These are phyloP conservation scores for Entomobrya multifasciata DNA, from an alignment of 2,888 invertebrate species.

Conservation along the genomic window DNA sequence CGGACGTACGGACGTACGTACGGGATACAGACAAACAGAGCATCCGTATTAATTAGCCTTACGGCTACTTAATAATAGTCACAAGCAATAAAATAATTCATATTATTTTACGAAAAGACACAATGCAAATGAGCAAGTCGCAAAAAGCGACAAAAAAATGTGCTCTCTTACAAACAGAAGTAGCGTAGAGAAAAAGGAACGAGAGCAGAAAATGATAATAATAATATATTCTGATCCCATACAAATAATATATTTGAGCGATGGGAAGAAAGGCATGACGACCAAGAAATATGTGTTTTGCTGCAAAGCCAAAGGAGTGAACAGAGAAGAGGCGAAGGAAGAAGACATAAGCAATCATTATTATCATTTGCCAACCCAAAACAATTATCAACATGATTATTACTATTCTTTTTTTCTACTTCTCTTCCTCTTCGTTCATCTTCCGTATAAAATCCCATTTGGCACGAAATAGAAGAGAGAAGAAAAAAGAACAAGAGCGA, in stretches of 20 bases:
- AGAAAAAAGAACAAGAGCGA: conserved; percentile 17
- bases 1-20: no score
- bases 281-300: conserved; percentile 4
- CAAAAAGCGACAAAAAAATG: conserved; percentile 22
- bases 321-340: conserved; percentile 15
- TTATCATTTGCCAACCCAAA: conserved; percentile 51
- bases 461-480: conserved; percentile 31
- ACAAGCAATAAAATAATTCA: conserved; percentile 25
- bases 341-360: conserved; percentile 53
- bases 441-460: conserved; percentile 53
- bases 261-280: conserved; percentile 30
- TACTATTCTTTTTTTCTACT: conserved; percentile 32
- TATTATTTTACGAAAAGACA: conserved; percentile 10
- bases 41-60: no score
- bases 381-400: conserved; percentile 66
- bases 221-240: conserved; percentile 2
- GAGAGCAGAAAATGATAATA: background rate
- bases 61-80: no score
- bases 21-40: no score
- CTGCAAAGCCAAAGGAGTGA: background rate
- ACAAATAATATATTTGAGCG: background rate
- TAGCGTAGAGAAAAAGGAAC: background rate
- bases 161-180: background rate
- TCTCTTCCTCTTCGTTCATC: conserved; percentile 23
- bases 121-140: conserved; percentile 40